These are phyloP conservation scores for Microhierax caerulescens DNA, from an alignment of 2,797 vertebrate genomes.

Conservation along the genomic window DNA sequence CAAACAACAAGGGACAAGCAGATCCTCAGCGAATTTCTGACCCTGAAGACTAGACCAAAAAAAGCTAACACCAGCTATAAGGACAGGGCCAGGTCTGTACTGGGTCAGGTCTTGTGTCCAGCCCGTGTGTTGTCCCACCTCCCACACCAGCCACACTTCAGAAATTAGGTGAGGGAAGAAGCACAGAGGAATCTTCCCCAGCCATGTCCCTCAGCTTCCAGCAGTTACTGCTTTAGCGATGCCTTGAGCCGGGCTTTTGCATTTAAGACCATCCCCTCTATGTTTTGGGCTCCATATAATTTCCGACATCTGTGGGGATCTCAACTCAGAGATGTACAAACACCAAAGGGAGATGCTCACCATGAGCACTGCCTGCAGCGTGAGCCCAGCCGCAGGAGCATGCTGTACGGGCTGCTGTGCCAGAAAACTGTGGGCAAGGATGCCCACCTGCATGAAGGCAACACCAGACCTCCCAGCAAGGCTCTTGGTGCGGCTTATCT, in stretches of 20 bases:
- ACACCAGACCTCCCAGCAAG: background rate
- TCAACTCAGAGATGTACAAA: background rate
- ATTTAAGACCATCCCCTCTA: background rate
- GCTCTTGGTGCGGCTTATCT: fast-evolving
- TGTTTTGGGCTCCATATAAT: background rate
- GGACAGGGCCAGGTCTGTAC: background rate
- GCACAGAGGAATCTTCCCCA: background rate
- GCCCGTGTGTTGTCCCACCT: background rate
- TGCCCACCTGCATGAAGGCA: background rate
- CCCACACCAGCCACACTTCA: background rate
- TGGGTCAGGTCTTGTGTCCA: background rate
- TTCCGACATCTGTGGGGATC: background rate
- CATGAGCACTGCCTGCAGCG: background rate
- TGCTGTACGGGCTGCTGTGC: fast-evolving
- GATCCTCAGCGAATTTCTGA: fast-evolving
- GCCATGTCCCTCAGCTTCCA: background rate
- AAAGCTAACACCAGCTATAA: fast-evolving
- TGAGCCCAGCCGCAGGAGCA: fast-evolving
- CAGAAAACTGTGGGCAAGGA: fast-evolving
- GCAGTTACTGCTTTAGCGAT: background rate
- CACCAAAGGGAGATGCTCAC: fast-evolving
- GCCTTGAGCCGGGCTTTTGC: background rate
- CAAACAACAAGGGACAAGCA: background rate
- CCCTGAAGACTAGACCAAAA: background rate
- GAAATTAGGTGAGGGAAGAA: background rate